A percentile compares a stretch with the other conserved stretches of the same genome.
Evolutionary conservation across 2,113 vertebrate genomes (phyloP).

Genomic region (Atractosteus spatula): DNA sequence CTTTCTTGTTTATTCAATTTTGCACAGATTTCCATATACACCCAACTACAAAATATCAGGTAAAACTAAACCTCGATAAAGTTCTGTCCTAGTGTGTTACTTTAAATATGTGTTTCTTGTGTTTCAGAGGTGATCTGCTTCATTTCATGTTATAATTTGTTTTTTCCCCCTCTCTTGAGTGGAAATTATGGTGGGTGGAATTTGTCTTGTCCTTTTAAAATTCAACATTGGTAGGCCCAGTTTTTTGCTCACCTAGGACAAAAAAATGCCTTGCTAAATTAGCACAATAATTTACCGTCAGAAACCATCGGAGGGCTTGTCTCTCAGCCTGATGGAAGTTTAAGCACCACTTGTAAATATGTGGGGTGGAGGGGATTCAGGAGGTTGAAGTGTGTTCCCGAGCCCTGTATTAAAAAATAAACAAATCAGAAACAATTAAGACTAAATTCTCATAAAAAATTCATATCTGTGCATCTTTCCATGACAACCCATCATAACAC

Average conservation of each 20-base stretch:
- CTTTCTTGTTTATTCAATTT: too few relatives aligned
- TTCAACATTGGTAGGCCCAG: neutral
- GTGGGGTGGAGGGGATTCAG: constrained; percentile 22
- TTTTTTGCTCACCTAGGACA: neutral
- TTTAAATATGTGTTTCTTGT: too few relatives aligned
- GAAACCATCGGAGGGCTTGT: constrained; percentile 21
- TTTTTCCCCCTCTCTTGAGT: neutral
- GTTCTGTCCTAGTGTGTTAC: too few relatives aligned
- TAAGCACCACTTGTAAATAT: constrained; percentile 48
- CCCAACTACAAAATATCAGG: too few relatives aligned
- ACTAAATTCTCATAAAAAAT: constrained; percentile 74
- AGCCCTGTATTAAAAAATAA: constrained; percentile 64
- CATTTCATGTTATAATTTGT: neutral
- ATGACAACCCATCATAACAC: constrained; percentile 66
- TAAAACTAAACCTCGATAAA: too few relatives aligned
- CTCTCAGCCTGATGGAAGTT: constrained; percentile 51
- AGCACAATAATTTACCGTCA: constrained; percentile 44
- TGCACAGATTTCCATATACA: too few relatives aligned
- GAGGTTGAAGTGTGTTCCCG: constrained; percentile 56
- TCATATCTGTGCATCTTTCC: constrained; percentile 60
- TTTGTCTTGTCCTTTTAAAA: too few relatives aligned
- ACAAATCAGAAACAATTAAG: constrained; percentile 77
- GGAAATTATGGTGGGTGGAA: neutral
- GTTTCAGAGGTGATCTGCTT: too few relatives aligned
- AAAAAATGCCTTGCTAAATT: constrained; percentile 13